These are phyloP conservation scores for Arctopsyche grandis DNA, from an alignment of 1,140 invertebrate species.

Conservation along the genomic window DNA sequence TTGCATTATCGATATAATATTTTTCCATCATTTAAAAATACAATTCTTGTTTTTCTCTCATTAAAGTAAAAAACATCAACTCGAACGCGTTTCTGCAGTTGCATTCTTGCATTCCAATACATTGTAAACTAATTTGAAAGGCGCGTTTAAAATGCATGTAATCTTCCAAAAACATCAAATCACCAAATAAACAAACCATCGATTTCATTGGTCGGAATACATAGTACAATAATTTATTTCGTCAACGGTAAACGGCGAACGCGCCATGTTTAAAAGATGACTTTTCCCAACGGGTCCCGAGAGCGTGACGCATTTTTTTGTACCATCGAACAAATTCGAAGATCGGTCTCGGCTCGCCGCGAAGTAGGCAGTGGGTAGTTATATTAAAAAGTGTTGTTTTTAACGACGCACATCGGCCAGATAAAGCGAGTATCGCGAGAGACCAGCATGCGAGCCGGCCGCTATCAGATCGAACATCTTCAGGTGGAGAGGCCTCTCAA, in stretches of 20 bases:
- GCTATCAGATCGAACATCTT: constrained; percentile 34
- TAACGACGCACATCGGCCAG: not conserved
- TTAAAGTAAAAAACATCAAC: too few relatives aligned
- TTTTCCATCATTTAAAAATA: too few relatives aligned
- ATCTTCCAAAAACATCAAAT: not conserved
- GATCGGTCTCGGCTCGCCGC: too few relatives aligned
- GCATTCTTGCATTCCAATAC: constrained; percentile 42
- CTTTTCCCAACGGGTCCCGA: not conserved
- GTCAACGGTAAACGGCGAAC: constrained; percentile 28
- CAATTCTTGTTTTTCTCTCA: too few relatives aligned
- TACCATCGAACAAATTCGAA: constrained; percentile 12
- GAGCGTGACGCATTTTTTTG: not conserved
- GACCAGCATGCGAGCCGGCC: constrained; percentile 23
- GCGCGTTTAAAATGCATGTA: constrained; percentile 31
- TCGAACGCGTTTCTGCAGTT: not conserved
- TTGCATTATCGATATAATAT: too few relatives aligned
- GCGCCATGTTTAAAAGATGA: constrained; percentile 33
- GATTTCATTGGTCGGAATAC: constrained; percentile 34
- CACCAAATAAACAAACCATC: not conserved
- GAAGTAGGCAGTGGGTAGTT: too few relatives aligned
- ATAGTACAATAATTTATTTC: constrained; percentile 25
- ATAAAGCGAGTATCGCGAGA: constrained; percentile 9
- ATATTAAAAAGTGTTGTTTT: not conserved
- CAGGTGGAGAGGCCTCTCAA: constrained; percentile 6
- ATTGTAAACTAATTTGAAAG: constrained; percentile 47